Evolutionary conservation across 2,888 invertebrate species (phyloP).

Genomic region (Boloria selene): DNA sequence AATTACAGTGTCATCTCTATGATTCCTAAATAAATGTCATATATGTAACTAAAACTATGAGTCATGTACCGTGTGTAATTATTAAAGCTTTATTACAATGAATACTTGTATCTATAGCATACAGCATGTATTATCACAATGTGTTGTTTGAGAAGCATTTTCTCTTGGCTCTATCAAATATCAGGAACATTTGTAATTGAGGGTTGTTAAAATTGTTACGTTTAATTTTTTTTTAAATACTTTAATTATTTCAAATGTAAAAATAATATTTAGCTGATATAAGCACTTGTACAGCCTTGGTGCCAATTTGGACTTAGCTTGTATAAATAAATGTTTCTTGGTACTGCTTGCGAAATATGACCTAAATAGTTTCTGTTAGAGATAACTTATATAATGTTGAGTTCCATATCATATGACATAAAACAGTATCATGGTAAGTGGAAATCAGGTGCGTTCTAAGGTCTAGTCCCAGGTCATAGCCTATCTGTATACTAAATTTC

Average conservation of each 20-base stretch:
- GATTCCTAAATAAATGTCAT: no score
- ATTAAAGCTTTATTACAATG: slow-evolving; percentile 2
- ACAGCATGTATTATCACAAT: slow-evolving; percentile 1
- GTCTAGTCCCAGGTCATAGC: no score
- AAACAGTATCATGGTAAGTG: not conserved
- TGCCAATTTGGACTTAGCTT: slow-evolving; percentile 23
- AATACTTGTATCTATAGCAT: not conserved
- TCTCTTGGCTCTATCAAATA: slow-evolving; percentile 8
- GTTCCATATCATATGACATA: not conserved
- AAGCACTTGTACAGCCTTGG: slow-evolving; percentile 20
- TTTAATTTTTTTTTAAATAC: not conserved
- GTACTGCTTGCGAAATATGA: slow-evolving; percentile 23
- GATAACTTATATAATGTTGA: slow-evolving; percentile 11
- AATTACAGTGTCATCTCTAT: no score
- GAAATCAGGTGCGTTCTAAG: no score
- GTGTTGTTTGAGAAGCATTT: slow-evolving; percentile 17
- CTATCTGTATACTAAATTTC: no score
- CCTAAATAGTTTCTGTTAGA: slow-evolving; percentile 14
- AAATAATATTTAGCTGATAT: not conserved
- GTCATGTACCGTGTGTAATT: not conserved
- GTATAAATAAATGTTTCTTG: slow-evolving; percentile 23
- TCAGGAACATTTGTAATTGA: not conserved
- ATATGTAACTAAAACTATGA: no score
- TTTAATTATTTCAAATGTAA: slow-evolving; percentile 1
- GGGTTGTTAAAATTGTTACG: not conserved